Evolutionary conservation across 2,888 invertebrate genomes (phyloP).

Genomic region (Piscicola geometra): DNA sequence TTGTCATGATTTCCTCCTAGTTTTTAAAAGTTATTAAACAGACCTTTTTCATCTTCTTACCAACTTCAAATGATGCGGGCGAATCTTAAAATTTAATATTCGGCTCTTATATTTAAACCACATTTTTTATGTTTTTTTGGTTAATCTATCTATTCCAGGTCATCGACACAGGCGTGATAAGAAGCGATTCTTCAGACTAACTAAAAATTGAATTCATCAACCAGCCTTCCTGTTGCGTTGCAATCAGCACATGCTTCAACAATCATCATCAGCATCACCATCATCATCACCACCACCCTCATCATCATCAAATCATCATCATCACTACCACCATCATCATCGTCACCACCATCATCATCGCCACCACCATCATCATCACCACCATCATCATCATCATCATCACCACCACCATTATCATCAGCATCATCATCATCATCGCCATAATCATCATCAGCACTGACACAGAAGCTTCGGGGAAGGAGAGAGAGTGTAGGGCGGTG

Average conservation of each 20-base stretch:
- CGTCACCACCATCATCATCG: not conserved
- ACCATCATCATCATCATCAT: not conserved
- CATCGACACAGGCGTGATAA: too few relatives aligned
- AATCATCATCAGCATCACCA: not conserved
- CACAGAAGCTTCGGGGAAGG: conserved; percentile 99
- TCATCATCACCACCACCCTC: not conserved
- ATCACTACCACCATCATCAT: not conserved
- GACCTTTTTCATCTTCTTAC: too few relatives aligned
- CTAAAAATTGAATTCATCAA: too few relatives aligned
- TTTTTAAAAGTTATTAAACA: too few relatives aligned
- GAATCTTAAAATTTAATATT: too few relatives aligned
- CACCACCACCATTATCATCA: not conserved
- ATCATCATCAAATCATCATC: not conserved
- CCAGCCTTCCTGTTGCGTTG: too few relatives aligned
- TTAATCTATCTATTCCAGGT: too few relatives aligned
- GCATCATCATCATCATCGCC: not conserved
- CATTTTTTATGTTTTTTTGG: too few relatives aligned
- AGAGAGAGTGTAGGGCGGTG: conserved; percentile 98
- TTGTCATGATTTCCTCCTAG: too few relatives aligned
- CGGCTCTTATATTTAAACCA: too few relatives aligned
- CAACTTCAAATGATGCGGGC: too few relatives aligned
- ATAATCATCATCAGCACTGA: conserved; percentile 65
- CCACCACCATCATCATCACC: not conserved
- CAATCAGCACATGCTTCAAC: not conserved
- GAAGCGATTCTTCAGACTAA: too few relatives aligned